phyloP scores from a whole-genome alignment of 2,113 vertebrate genomes.

The Gallinago jamesoni region DNA sequence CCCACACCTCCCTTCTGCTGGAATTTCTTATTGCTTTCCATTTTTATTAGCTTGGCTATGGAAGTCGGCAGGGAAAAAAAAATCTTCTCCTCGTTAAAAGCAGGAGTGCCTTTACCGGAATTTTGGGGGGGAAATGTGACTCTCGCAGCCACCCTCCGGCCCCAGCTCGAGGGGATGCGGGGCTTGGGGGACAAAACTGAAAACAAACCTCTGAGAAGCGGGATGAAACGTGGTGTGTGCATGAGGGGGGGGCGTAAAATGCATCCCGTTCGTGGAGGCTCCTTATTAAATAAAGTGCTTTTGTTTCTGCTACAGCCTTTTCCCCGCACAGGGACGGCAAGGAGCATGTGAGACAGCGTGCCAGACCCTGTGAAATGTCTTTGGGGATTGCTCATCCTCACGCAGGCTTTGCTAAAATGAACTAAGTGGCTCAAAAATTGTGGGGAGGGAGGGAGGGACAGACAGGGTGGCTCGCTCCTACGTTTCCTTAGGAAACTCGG shows the following conservation, averaged over 20 bases:
- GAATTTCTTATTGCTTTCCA: conserved; percentile 31
- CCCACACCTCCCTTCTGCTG: not conserved
- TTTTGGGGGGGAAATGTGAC: conserved; percentile 71
- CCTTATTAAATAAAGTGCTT: fast-evolving
- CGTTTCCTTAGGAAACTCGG: fast-evolving
- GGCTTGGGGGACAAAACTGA: not conserved
- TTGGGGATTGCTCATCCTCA: not conserved
- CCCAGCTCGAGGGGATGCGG: fast-evolving
- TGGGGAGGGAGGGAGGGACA: not conserved
- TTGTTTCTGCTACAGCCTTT: not conserved
- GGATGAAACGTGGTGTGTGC: not conserved
- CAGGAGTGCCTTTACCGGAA: conserved; percentile 69
- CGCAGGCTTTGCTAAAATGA: fast-evolving
- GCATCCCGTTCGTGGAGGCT: not conserved
- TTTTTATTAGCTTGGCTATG: conserved; percentile 66
- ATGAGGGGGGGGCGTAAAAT: not conserved
- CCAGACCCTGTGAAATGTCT: not conserved
- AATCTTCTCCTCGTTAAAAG: conserved; percentile 48
- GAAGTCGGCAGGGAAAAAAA: not conserved
- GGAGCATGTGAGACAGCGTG: fast-evolving
- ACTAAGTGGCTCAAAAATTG: fast-evolving
- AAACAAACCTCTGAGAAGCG: not conserved
- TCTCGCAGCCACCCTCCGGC: conserved; percentile 22
- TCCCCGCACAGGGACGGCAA: fast-evolving
- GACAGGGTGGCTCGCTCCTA: not conserved